Conservation (phyloP, 2,113 vertebrate species). For the Odontophorus gujanensis region DNA sequence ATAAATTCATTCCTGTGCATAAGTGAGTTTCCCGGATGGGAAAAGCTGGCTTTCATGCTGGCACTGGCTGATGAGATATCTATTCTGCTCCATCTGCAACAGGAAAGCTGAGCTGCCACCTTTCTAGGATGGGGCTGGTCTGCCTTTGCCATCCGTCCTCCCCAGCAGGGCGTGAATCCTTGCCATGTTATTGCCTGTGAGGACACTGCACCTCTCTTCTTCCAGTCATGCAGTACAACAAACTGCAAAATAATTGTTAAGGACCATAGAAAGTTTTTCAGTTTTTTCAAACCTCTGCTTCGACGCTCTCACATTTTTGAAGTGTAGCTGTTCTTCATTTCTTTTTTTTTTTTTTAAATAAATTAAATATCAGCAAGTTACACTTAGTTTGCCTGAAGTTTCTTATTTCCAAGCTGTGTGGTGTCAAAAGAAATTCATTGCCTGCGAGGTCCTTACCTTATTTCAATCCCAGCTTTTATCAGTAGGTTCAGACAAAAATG, state of each 20-base stretch:
- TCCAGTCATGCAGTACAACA: background rate
- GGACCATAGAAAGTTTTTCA: background rate
- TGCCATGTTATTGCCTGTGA: background rate
- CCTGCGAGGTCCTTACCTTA: background rate
- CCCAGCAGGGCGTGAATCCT: background rate
- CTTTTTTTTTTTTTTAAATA: background rate
- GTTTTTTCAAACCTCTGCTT: background rate
- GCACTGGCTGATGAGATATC: background rate
- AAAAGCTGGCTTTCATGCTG: background rate
- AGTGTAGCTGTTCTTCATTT: background rate
- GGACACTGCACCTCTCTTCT: background rate
- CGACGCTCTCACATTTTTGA: background rate
- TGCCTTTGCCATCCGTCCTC: background rate
- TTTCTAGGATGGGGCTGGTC: background rate
- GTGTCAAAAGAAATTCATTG: background rate
- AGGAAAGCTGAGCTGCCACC: background rate
- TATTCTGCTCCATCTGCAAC: background rate
- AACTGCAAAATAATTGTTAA: background rate
- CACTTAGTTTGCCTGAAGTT: background rate
- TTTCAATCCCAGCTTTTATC: background rate
- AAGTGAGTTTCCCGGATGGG: background rate
- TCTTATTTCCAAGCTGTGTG: background rate
- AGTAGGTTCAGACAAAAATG: background rate
- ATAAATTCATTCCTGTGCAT: background rate
- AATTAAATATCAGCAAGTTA: background rate